Evolutionary conservation across 2,888 invertebrate genomes (phyloP).

Genomic region (Phalera bucephala): DNA sequence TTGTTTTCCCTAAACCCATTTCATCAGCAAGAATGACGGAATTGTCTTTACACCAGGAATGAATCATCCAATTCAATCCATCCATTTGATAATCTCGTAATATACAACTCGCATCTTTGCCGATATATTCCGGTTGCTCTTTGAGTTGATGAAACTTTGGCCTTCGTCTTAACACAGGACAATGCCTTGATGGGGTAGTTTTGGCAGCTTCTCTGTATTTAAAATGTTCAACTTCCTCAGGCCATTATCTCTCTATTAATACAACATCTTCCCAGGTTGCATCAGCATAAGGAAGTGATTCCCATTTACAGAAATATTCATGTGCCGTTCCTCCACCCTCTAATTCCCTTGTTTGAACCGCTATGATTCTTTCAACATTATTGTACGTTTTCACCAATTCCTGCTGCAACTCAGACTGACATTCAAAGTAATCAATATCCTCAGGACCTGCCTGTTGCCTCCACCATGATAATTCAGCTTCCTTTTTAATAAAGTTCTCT

Average conservation of each 20-base stretch:
- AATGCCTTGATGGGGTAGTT: constrained; percentile 94
- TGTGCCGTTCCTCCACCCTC: constrained; percentile 85
- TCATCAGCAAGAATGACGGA: constrained; percentile 99
- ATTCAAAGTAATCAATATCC: constrained; percentile 98
- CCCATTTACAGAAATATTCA: constrained; percentile 99
- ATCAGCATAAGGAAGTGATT: constrained; percentile 97
- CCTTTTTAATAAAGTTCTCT: constrained; percentile 96
- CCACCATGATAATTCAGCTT: constrained; percentile 94
- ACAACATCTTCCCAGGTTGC: constrained; percentile 98
- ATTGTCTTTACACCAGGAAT: constrained; percentile 99
- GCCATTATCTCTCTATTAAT: constrained; percentile 93
- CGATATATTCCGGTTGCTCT: constrained; percentile 94
- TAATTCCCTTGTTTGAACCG: constrained; percentile 88
- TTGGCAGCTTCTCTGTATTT: constrained; percentile 93
- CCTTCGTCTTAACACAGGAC: constrained; percentile 91
- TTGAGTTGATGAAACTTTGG: constrained; percentile 97
- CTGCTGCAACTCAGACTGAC: constrained; percentile 95
- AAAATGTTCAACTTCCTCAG: constrained; percentile 92
- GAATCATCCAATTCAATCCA: constrained; percentile 99
- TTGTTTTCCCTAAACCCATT: constrained; percentile 99
- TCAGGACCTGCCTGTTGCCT: constrained; percentile 94
- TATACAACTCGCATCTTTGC: constrained; percentile 86
- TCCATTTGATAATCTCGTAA: constrained; percentile 99
- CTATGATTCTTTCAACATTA: constrained; percentile 94
- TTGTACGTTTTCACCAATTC: constrained; percentile 96